These are phyloP conservation scores for Anthonomus grandis DNA, from an alignment of 1,140 invertebrate genomes.

Conservation along the genomic window DNA sequence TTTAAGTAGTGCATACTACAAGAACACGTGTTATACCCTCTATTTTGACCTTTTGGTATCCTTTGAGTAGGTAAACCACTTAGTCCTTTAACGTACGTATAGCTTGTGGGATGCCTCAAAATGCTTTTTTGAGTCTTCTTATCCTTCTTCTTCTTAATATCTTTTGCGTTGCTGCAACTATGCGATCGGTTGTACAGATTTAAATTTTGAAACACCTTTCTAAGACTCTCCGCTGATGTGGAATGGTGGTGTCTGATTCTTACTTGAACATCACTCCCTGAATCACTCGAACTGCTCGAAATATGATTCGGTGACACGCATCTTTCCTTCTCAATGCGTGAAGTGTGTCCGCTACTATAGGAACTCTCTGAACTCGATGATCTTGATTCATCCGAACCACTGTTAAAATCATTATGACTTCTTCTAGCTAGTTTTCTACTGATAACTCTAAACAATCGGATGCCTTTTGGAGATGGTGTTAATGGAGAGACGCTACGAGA, in stretches of 20 bases:
- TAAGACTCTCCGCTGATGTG: conserved; percentile 58
- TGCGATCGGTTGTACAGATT: conserved; percentile 60
- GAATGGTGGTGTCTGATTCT: conserved; percentile 59
- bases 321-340: conserved; percentile 43
- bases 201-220: conserved; percentile 66
- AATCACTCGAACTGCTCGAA: conserved; percentile 59
- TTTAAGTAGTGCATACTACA: conserved; percentile 45
- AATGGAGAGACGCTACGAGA: conserved; percentile 39
- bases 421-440: conserved; percentile 56
- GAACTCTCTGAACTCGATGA: conserved; percentile 58
- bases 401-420: conserved; percentile 50
- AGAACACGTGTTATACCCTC: conserved; percentile 38
- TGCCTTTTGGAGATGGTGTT: conserved; percentile 52
- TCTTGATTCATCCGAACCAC: conserved; percentile 51
- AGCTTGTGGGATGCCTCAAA: conserved; percentile 67
- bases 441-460: conserved; percentile 59
- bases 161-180: conserved; percentile 57
- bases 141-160: conserved; percentile 49
- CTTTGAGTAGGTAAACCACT: conserved; percentile 76
- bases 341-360: conserved; percentile 38
- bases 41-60: conserved; percentile 57
- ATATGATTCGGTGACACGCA: conserved; percentile 47
- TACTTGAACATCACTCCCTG: conserved; percentile 53
- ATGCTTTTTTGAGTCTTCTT: conserved; percentile 66
- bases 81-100: conserved; percentile 73